Conservation (phyloP, 2,113 vertebrate species). For the Sigmodon hispidus region DNA sequence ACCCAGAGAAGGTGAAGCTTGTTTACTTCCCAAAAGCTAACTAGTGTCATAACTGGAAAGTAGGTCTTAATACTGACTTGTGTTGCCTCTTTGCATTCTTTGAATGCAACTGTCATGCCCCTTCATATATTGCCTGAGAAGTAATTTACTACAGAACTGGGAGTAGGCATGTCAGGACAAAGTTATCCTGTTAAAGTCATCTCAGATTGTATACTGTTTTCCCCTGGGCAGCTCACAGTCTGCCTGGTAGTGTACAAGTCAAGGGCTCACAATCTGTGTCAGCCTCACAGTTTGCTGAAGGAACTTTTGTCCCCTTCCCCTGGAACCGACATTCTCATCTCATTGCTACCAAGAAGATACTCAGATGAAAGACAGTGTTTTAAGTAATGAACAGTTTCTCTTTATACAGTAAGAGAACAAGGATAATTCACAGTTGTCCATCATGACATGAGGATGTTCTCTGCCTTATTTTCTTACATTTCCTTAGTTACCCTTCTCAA, state of each 20-base stretch:
- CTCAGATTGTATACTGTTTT: neutral
- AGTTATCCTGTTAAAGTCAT: neutral
- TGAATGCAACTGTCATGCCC: neutral
- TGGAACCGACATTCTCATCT: neutral
- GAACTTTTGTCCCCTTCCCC: neutral
- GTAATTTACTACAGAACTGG: neutral
- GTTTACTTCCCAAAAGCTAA: neutral
- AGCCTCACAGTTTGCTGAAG: neutral
- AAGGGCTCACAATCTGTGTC: neutral
- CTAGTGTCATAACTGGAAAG: constrained; percentile 10
- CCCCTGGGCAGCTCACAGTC: neutral
- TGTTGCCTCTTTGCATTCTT: neutral
- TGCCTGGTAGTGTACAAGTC: neutral
- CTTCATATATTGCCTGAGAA: constrained; percentile 12
- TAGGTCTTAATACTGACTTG: neutral
- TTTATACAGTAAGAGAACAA: neutral
- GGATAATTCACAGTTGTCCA: neutral
- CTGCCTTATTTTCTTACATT: neutral
- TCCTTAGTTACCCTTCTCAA: neutral
- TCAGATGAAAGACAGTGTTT: constrained; percentile 11
- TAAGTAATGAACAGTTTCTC: neutral
- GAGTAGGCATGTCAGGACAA: neutral
- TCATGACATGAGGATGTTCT: neutral
- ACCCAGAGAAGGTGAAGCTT: neutral
- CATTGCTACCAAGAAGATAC: neutral